phyloP scores from a whole-genome alignment of 2,113 vertebrate species.

The Podilymbus podiceps region DNA sequence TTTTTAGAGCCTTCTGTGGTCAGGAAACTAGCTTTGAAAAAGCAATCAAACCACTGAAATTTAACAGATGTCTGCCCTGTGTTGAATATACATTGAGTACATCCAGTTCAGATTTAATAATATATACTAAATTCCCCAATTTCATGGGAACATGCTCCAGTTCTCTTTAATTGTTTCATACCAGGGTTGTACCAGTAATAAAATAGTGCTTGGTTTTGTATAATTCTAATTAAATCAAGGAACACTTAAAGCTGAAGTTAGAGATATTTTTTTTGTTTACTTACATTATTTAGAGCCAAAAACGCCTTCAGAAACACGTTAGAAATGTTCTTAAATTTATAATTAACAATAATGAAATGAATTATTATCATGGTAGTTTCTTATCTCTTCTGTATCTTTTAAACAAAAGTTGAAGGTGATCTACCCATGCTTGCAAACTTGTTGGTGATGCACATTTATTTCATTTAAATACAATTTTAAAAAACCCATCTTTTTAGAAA shows the following conservation, averaged over 20 bases:
- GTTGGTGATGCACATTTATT: background rate
- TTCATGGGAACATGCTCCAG: background rate
- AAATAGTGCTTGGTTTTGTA: background rate
- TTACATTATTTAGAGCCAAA: background rate
- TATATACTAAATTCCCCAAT: background rate
- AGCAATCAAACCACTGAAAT: background rate
- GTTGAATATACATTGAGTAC: background rate
- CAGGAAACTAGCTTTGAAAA: background rate
- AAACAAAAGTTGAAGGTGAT: background rate
- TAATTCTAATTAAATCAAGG: background rate
- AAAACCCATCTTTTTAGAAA: background rate
- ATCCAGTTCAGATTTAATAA: background rate
- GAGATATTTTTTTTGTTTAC: background rate
- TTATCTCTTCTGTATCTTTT: background rate
- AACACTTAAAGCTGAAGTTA: background rate
- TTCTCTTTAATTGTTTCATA: background rate
- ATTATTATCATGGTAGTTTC: background rate
- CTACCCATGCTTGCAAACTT: background rate
- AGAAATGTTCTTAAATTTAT: background rate
- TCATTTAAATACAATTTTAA: background rate
- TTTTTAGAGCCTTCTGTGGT: background rate
- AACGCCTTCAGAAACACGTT: background rate
- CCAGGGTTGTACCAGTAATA: accelerated
- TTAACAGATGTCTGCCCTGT: background rate
- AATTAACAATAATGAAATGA: background rate